A percentile compares a stretch with the other conserved stretches of the same genome.
phyloP scores from a whole-genome alignment of 1,140 invertebrate species.

The Protaetia brevitarsis region DNA sequence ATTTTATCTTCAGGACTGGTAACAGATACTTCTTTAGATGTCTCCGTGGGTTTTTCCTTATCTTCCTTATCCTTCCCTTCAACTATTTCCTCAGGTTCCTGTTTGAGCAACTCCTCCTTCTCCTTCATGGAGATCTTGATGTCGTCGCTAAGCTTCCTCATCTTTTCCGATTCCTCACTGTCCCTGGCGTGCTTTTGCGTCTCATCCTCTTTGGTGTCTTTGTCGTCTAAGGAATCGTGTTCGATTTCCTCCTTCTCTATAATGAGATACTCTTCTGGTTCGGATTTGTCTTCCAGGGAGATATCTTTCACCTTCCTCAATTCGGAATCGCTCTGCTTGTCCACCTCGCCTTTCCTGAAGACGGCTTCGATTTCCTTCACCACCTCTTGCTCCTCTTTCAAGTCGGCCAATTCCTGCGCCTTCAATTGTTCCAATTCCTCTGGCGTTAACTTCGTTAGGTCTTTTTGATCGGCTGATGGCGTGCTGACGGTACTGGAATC shows the following conservation, averaged over 20 bases:
- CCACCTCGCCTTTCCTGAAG: conserved; percentile 65
- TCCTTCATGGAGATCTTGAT: conserved; percentile 46
- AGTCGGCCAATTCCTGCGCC: conserved; percentile 72
- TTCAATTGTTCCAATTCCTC: conserved; percentile 72
- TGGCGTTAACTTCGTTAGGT: conserved; percentile 59
- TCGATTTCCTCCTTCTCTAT: conserved; percentile 80
- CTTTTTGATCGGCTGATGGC: conserved; percentile 62
- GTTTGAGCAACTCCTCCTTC: conserved; percentile 43
- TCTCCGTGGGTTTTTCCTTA: conserved; percentile 49
- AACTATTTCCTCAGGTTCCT: conserved; percentile 49
- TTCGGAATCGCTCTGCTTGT: conserved; percentile 59
- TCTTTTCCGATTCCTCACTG: conserved; percentile 72
- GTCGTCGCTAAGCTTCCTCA: conserved; percentile 54
- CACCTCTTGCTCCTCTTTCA: conserved; percentile 75
- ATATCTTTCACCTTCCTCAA: conserved; percentile 62
- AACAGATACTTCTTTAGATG: conserved; percentile 59
- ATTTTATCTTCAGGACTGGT: conserved; percentile 68
- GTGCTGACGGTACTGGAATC: conserved; percentile 69
- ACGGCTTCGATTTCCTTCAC: conserved; percentile 78
- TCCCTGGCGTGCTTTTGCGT: conserved; percentile 68
- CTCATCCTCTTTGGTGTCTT: conserved; percentile 66
- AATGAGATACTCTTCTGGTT: conserved; percentile 78
- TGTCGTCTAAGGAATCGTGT: conserved; percentile 54
- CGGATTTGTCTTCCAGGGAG: conserved; percentile 60
- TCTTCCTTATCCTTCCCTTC: conserved; percentile 50